Percentiles rank a stretch among this genome's conserved stretches.
Evolutionary conservation across 2,888 invertebrate genomes (phyloP).

Genomic region (Sympetrum striolatum): DNA sequence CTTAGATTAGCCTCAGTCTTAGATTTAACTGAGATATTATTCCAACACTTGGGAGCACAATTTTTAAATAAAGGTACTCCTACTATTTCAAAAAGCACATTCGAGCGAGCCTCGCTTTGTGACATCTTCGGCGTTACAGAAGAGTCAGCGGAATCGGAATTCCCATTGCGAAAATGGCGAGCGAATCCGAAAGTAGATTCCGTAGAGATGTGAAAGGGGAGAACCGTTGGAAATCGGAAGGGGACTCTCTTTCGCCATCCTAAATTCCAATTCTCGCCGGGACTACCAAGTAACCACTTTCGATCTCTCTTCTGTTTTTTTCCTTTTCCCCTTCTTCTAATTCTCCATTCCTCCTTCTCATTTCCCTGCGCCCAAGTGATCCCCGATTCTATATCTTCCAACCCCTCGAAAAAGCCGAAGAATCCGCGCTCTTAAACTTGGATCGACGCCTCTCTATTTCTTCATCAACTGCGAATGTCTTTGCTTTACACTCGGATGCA

Average conservation of each 20-base stretch:
- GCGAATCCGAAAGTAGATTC: not conserved
- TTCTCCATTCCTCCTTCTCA: not conserved
- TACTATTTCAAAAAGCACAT: no score
- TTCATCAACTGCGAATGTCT: no score
- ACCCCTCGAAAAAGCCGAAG: no score
- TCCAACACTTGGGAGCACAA: no score
- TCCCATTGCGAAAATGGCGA: not conserved
- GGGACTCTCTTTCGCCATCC: not conserved
- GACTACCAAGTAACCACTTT: slow-evolving; percentile 35
- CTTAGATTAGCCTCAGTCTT: no score
- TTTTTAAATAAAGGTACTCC: no score
- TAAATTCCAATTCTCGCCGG: slow-evolving; percentile 31
- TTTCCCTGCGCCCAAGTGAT: not conserved
- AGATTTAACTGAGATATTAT: no score
- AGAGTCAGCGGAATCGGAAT: not conserved
- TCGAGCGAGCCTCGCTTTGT: no score
- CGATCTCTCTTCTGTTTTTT: not conserved
- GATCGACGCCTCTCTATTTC: no score
- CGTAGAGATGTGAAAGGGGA: not conserved
- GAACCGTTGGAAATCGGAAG: not conserved
- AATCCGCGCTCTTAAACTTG: no score
- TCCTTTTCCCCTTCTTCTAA: not conserved
- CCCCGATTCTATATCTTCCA: not conserved
- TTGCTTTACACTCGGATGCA: no score
- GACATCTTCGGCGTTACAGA: no score